Conservation (phyloP, 2,113 vertebrate species). For the Heptranchias perlo region DNA sequence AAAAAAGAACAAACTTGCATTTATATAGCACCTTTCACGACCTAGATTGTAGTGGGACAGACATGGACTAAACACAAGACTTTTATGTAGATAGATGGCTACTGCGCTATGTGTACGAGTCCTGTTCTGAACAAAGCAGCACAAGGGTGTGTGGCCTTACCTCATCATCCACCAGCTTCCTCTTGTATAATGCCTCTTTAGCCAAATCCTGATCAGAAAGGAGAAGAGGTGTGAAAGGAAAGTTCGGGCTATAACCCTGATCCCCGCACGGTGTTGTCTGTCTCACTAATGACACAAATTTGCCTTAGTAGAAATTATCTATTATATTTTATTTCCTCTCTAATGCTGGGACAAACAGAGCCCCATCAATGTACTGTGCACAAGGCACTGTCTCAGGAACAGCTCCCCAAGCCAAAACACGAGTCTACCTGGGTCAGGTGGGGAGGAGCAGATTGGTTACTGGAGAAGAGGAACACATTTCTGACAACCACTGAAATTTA, state of each 20-base stretch:
- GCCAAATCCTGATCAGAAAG: slow-evolving; percentile 66
- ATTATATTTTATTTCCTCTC: not conserved
- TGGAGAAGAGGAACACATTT: no score
- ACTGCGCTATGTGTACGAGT: no score
- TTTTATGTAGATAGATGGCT: not conserved
- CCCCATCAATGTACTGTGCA: no score
- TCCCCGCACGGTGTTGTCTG: no score
- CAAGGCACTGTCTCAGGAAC: no score
- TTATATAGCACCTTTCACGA: no score
- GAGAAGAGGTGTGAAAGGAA: not conserved
- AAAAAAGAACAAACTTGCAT: no score
- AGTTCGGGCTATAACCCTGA: not conserved
- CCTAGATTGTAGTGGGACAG: not conserved
- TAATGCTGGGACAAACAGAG: not conserved
- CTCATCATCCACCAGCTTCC: slow-evolving; percentile 76
- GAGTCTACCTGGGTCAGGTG: no score
- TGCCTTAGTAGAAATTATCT: not conserved
- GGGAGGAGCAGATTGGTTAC: no score
- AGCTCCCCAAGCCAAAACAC: no score
- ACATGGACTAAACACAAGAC: not conserved
- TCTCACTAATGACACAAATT: not conserved
- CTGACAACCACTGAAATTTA: no score
- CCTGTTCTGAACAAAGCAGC: not conserved
- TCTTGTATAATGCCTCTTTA: slow-evolving; percentile 72
- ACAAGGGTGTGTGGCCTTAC: slow-evolving; percentile 48